A percentile compares a stretch with the other conserved stretches of the same genome.
Evolutionary conservation across 2,113 vertebrate species (phyloP).

Genomic region (Lampris incognitus): DNA sequence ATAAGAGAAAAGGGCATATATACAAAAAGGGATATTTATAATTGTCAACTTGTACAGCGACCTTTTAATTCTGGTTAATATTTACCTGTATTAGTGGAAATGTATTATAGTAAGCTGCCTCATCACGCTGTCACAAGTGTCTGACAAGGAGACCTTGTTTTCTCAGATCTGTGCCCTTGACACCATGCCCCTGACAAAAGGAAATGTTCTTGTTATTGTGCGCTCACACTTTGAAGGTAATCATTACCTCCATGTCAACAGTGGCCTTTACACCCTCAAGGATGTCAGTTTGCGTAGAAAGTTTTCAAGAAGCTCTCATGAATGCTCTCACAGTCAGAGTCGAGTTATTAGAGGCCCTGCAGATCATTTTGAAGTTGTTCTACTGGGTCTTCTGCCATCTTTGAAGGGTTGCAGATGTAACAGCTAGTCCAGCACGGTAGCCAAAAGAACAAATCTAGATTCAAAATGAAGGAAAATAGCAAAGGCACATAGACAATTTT

Average conservation of each 20-base stretch:
- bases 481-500: not conserved
- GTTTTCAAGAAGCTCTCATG: constrained; percentile 6
- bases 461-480: not conserved
- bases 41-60: constrained; percentile 45
- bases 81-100: constrained; percentile 4
- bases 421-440: no score
- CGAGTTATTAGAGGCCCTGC: not conserved
- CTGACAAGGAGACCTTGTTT: constrained; percentile 34
- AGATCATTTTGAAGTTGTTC: not conserved
- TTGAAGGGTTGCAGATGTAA: no score
- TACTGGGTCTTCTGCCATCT: not conserved
- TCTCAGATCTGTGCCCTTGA: constrained; percentile 52
- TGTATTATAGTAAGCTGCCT: constrained; percentile 4
- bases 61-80: constrained; percentile 32
- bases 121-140: constrained; percentile 15
- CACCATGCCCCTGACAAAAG: constrained; percentile 41
- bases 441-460: not conserved
- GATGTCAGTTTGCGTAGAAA: not conserved
- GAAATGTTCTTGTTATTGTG: constrained; percentile 62
- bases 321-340: not conserved
- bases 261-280: constrained; percentile 7
- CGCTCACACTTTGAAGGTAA: constrained; percentile 59
- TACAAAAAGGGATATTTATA: constrained; percentile 48
- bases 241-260: constrained; percentile 60
- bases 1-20: constrained; percentile 11